Percentiles rank a stretch among this genome's conserved stretches.
phyloP scores from a whole-genome alignment of 2,888 invertebrate species.

The Hyppa rectilinea region DNA sequence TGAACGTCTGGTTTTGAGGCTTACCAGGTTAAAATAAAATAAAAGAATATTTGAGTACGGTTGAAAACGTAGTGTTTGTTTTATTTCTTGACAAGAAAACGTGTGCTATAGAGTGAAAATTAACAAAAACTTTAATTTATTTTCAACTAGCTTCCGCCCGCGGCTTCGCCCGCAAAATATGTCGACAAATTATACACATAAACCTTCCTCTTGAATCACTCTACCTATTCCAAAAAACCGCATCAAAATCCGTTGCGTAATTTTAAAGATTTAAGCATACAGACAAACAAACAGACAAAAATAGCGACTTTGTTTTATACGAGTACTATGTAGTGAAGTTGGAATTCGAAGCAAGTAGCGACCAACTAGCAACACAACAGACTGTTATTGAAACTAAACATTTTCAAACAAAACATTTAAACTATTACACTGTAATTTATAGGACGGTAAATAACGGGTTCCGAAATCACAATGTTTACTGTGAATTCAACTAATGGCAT shows the following conservation, averaged over 20 bases:
- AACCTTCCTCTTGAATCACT: too few species aligned
- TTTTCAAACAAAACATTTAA: slow-evolving; percentile 57
- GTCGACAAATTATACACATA: too few species aligned
- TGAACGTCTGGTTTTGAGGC: slow-evolving; percentile 1
- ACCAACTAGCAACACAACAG: slow-evolving; percentile 36
- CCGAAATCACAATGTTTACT: slow-evolving; percentile 52
- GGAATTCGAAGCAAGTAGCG: slow-evolving; percentile 41
- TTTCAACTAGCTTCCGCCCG: too few species aligned
- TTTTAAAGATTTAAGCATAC: too few species aligned
- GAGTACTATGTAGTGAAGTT: too few species aligned
- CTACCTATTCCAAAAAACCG: too few species aligned
- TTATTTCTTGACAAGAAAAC: slow-evolving; percentile 13
- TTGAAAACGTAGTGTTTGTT: slow-evolving; percentile 5
- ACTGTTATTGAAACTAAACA: slow-evolving; percentile 37
- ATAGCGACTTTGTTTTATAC: too few species aligned
- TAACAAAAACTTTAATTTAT: slow-evolving; percentile 45
- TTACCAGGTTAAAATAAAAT: too few species aligned
- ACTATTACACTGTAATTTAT: slow-evolving; percentile 57
- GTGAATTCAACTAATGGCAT: slow-evolving; percentile 45
- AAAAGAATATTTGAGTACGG: too few species aligned
- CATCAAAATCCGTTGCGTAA: too few species aligned
- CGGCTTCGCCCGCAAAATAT: too few species aligned
- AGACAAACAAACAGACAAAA: too few species aligned
- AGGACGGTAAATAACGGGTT: slow-evolving; percentile 41
- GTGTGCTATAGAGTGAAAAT: background rate